Conservation (phyloP, 2,888 invertebrate genomes). For the Monopis laevigella region DNA sequence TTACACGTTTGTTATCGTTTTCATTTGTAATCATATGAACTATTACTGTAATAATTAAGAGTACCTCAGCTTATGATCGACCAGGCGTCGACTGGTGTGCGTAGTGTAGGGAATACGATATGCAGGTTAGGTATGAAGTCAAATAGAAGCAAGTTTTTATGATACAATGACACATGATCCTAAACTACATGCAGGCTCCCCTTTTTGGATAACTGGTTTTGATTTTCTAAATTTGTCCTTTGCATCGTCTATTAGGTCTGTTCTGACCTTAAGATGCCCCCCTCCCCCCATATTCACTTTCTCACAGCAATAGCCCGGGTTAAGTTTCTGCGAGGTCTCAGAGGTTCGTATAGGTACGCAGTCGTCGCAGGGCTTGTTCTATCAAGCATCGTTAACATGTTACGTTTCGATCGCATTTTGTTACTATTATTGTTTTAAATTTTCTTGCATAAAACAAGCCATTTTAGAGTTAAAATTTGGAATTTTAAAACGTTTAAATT, state of each 20-base stretch:
- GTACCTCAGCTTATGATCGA: constrained; percentile 66
- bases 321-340: constrained; percentile 46
- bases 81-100: constrained; percentile 66
- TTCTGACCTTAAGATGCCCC: neutral
- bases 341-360: constrained; percentile 39
- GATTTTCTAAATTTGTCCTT: constrained; percentile 36
- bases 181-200: constrained; percentile 43
- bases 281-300: neutral
- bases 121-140: constrained; percentile 49
- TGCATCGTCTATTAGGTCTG: neutral
- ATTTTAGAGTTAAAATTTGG: constrained; percentile 34
- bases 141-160: constrained; percentile 39
- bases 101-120: constrained; percentile 33
- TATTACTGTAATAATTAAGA: constrained; percentile 61
- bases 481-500: no score
- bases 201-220: constrained; percentile 38
- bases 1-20: constrained; percentile 63
- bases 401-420: constrained; percentile 56
- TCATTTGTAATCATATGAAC: constrained; percentile 64
- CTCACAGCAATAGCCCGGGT: constrained; percentile 54
- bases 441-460: constrained; percentile 26
- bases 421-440: constrained; percentile 55
- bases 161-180: constrained; percentile 53
- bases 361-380: constrained; percentile 63
- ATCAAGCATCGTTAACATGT: constrained; percentile 56